Base-by-base conservation (phyloP, 2,113 vertebrate genomes). In the Nyctereutes procyonoides region DNA sequence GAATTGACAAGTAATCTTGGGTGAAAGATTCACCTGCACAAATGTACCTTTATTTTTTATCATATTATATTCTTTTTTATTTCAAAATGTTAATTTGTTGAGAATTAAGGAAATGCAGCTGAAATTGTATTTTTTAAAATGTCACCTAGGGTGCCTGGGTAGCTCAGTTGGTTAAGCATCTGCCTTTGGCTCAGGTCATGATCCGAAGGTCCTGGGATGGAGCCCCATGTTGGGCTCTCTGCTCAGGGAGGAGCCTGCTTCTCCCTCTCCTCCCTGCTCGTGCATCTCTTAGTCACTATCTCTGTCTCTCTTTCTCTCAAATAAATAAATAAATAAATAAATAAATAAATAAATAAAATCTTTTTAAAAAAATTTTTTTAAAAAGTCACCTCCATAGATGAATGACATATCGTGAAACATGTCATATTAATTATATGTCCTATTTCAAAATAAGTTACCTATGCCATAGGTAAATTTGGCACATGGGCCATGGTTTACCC, bases 21-120 rank as follows among this genome's bases (percentile, higher is more conserved):
- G 16, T 60, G 60, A 95, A 90, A 79, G 8, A 79, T 53, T 93
- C 12, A 93, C 56, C n/a, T 94, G 24, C 12, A 88, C 14, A 96
- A 56, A 90, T 26, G 1, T n/a, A 81, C n/a, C 60, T 48, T 93
- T 87, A 73, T 19, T 65, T 89, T 84, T 60, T 9, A 62, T 89
- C 91, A 16, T 53, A 20, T 43, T 82, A 1, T 90, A 30, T 71
- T 35, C 3, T 28, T 80, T 71, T 86, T 96, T 55, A 62, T 86
- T 82, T 56, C 10, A 73, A 32, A 65, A 60, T 14, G 51, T 48
- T 87, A 24, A 7, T 26, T 56, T 88, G 65, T 69, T 92, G 16
- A 77, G 30, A 93, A 56, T 62, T 62, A 83, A 83, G 38, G 15
- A 88, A 95, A 38, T 84, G 0, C 0, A 51, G 0, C 8, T 43